Evolutionary conservation across 2,888 invertebrate species (phyloP).

Genomic region (Carcina quercana): DNA sequence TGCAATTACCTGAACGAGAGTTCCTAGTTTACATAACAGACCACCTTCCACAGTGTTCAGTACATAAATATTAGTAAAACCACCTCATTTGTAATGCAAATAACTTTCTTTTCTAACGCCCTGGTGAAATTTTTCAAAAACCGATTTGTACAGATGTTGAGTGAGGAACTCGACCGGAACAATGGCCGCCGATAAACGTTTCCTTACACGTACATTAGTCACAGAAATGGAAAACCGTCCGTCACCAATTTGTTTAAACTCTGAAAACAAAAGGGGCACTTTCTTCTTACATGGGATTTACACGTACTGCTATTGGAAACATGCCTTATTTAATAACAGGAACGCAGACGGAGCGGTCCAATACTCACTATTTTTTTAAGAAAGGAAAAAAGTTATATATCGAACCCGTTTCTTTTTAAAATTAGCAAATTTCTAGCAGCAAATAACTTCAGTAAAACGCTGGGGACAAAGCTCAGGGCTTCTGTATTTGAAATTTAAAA

Average conservation of each 20-base stretch:
- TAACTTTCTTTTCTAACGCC: conserved; percentile 22
- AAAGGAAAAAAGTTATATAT: too few species aligned
- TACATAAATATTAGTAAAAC: not conserved
- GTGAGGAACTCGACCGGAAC: conserved; percentile 27
- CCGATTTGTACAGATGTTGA: conserved; percentile 30
- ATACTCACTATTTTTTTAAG: too few species aligned
- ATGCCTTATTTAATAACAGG: conserved; percentile 51
- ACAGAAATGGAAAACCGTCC: conserved; percentile 50
- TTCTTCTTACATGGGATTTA: conserved; percentile 53
- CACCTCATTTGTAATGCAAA: conserved; percentile 21
- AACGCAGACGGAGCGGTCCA: conserved; percentile 33
- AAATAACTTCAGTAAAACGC: too few species aligned
- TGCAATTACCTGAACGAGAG: not conserved
- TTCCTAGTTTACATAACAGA: not conserved
- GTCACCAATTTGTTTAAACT: conserved; percentile 45
- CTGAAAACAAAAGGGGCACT: conserved; percentile 59
- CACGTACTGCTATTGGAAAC: conserved; percentile 28
- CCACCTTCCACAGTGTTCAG: not conserved
- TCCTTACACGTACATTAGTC: conserved; percentile 53
- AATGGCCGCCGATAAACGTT: conserved; percentile 45
- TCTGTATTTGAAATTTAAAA: too few species aligned
- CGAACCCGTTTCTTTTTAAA: too few species aligned
- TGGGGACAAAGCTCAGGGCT: too few species aligned
- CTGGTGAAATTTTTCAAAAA: conserved; percentile 48
- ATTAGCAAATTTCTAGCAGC: too few species aligned